These are phyloP conservation scores for Anolis sagrei DNA, from an alignment of 2,113 vertebrate genomes.

Conservation along the genomic window DNA sequence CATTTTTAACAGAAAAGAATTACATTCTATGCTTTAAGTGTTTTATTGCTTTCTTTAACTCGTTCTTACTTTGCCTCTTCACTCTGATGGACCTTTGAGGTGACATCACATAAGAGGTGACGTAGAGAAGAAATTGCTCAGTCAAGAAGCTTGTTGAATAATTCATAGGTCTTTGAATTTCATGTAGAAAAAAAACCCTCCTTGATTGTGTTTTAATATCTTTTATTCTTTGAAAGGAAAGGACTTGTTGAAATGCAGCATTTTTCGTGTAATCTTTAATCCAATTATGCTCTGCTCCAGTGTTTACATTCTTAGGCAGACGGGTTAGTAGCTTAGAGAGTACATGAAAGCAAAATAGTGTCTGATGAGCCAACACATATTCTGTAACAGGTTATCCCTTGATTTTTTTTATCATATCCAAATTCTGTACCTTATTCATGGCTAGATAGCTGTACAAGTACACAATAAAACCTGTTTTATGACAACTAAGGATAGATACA, in stretches of 20 bases:
- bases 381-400: constrained; percentile 65
- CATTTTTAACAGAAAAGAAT: too few species aligned
- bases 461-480: constrained; percentile 66
- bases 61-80: constrained; percentile 45
- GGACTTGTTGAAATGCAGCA: neutral
- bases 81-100: constrained; percentile 43
- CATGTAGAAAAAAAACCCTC: constrained; percentile 48
- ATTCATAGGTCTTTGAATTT: constrained; percentile 51
- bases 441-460: constrained; percentile 66
- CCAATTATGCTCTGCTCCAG: constrained; percentile 48
- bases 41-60: constrained; percentile 18
- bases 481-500: constrained; percentile 55
- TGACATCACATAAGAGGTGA: constrained; percentile 48
- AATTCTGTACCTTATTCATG: constrained; percentile 55
- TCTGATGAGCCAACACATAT: constrained; percentile 70
- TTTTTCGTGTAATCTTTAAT: constrained; percentile 40
- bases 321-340: constrained; percentile 53
- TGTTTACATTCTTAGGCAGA: constrained; percentile 56
- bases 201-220: constrained; percentile 50
- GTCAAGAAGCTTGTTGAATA: constrained; percentile 55
- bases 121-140: constrained; percentile 46
- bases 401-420: constrained; percentile 56
- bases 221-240: constrained; percentile 28
- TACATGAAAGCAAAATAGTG: constrained; percentile 56
- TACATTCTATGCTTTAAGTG: constrained; percentile 18